Evolutionary conservation across 2,888 invertebrate genomes (phyloP).

Genomic region (Seira musarum): DNA sequence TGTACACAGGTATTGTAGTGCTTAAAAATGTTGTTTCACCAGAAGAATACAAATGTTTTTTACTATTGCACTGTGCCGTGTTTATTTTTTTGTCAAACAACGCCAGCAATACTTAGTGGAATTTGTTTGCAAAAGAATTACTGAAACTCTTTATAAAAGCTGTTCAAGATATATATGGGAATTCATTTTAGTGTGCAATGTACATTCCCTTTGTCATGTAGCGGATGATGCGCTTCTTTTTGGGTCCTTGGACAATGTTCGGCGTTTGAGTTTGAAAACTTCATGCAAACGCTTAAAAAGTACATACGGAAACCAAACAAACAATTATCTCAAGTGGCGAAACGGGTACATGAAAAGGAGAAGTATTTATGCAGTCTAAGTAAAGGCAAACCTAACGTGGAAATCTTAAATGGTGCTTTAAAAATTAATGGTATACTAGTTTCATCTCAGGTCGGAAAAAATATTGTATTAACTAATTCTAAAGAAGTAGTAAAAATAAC

Average conservation of each 20-base stretch:
- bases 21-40: background rate
- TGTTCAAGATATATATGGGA: background rate
- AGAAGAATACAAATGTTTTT: background rate
- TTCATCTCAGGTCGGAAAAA: background rate
- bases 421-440: background rate
- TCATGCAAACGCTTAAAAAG: background rate
- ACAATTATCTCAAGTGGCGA: constrained; percentile 6
- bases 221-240: constrained; percentile 1
- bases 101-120: background rate
- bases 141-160: background rate
- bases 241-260: constrained; percentile 4
- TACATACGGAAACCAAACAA: background rate
- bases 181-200: background rate
- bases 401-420: background rate
- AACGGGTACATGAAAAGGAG: background rate
- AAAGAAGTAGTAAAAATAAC: background rate
- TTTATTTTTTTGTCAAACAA: background rate
- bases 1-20: constrained; percentile 19
- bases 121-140: background rate
- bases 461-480: background rate
- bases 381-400: background rate
- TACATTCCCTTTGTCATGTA: constrained; percentile 16
- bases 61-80: background rate
- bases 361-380: background rate
- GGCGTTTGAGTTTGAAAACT: constrained; percentile 25